These are phyloP conservation scores for Procapra przewalskii DNA, from an alignment of 2,113 vertebrate species.

Conservation along the genomic window DNA sequence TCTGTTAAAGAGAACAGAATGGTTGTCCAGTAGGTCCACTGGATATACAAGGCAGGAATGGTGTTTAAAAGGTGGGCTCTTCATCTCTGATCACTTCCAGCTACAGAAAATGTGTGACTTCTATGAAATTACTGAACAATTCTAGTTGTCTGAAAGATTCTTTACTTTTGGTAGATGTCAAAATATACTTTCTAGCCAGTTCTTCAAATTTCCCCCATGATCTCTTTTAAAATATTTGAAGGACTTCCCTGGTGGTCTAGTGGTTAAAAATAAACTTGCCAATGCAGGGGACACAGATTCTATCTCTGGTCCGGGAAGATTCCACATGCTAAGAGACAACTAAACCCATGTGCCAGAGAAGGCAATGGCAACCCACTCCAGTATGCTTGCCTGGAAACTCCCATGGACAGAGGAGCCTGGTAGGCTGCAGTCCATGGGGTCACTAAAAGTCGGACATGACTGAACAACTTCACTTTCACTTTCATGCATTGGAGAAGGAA, in stretches of 20 bases:
- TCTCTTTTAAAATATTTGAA: background rate
- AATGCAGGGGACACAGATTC: background rate
- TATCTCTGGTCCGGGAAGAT: background rate
- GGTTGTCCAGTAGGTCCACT: background rate
- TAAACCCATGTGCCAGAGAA: background rate
- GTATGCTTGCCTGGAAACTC: no score
- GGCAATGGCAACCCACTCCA: no score
- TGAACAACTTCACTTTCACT: no score
- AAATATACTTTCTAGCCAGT: background rate
- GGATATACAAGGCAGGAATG: background rate
- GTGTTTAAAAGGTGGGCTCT: background rate
- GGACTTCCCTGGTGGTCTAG: background rate
- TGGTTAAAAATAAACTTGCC: background rate
- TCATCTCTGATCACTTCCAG: background rate
- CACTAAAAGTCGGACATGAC: no score
- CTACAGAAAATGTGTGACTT: background rate
- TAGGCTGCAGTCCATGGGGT: no score
- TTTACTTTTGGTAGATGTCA: background rate
- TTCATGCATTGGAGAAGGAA: no score
- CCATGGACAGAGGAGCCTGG: no score
- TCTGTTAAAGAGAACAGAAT: background rate
- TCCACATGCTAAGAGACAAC: background rate
- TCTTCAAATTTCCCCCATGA: background rate
- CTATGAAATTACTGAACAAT: background rate
- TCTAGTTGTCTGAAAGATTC: background rate